These are phyloP conservation scores for Nephrocerus scutellatus DNA, from an alignment of 2,888 invertebrate species.

Conservation along the genomic window DNA sequence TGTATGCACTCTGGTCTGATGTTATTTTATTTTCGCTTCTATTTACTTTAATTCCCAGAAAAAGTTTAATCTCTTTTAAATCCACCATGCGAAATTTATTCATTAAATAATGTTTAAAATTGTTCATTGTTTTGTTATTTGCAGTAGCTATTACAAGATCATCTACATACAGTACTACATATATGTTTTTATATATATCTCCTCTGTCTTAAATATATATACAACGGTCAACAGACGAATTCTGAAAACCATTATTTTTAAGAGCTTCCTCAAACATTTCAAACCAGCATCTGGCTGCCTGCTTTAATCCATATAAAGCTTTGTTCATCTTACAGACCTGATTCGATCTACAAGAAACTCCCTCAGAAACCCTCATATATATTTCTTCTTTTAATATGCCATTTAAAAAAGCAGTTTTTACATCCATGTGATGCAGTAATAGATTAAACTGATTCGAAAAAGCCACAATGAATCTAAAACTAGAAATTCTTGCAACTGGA, in stretches of 20 bases:
- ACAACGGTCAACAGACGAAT: no score
- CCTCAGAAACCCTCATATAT: constrained; percentile 20
- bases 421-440: constrained; percentile 22
- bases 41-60: constrained; percentile 22
- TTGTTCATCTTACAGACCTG: constrained; percentile 21
- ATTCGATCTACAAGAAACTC: constrained; percentile 10
- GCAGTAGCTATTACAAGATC: no score
- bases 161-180: no score
- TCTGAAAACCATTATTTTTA: no score
- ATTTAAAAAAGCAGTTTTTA: constrained; percentile 20
- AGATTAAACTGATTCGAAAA: constrained; percentile 19
- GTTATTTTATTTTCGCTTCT: constrained; percentile 15
- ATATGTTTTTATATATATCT: no score
- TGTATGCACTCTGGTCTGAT: constrained; percentile 19
- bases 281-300: no score
- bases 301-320: constrained; percentile 21
- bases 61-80: constrained; percentile 21
- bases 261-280: no score
- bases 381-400: constrained; percentile 22
- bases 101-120: constrained; percentile 24
- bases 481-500: no score
- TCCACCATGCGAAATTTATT: constrained; percentile 23
- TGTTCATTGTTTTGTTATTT: no score
- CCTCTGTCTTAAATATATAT: no score
- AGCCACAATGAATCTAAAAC: constrained; percentile 17